phyloP scores from a whole-genome alignment of 1,140 invertebrate genomes.

The Ceratitis capitata region DNA sequence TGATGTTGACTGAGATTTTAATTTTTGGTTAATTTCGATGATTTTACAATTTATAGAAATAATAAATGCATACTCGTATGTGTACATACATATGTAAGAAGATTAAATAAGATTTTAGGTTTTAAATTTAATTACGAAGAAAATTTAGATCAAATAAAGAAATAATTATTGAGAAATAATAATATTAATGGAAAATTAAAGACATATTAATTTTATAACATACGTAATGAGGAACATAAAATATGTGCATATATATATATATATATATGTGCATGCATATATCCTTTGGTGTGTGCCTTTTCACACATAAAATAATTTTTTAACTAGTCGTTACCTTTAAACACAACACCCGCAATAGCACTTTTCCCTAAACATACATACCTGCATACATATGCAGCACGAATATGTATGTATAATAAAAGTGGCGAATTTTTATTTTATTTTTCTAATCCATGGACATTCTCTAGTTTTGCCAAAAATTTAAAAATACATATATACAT shows the following conservation, averaged over 20 bases:
- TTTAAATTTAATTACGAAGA: too few species aligned
- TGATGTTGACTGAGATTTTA: background rate
- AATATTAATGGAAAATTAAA: too few species aligned
- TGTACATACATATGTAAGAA: background rate
- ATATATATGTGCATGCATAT: background rate
- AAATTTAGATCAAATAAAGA: too few species aligned
- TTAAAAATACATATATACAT: background rate
- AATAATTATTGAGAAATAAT: too few species aligned
- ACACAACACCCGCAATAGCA: background rate
- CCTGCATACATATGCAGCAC: background rate
- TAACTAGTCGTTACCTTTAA: background rate
- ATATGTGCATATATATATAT: background rate
- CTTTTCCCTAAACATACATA: background rate
- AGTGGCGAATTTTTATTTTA: background rate
- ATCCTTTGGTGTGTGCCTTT: too few species aligned
- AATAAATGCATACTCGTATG: background rate
- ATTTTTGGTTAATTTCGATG: background rate
- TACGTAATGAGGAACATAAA: too few species aligned
- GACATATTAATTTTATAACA: background rate
- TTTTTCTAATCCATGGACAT: conserved; percentile 5
- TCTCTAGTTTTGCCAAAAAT: background rate
- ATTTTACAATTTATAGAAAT: background rate
- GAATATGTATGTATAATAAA: background rate
- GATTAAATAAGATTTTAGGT: too few species aligned
- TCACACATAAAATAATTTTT: background rate